Conservation (phyloP, 2,797 vertebrate species). For the Cuniculus paca region DNA sequence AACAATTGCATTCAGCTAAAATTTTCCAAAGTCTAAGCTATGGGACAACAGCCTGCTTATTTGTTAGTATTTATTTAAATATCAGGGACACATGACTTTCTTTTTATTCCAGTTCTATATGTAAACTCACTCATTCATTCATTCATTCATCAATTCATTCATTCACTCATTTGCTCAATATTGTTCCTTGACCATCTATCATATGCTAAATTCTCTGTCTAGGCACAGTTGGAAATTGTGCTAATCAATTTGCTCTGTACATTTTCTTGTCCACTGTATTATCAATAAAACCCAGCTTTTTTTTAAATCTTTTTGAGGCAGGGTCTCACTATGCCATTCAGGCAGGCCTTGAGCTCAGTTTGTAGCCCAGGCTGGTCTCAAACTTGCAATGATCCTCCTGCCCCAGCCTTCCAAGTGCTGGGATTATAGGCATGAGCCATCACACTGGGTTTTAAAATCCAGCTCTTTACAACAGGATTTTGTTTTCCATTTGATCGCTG, state of each 20-base stretch:
- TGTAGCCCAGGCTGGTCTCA: too few species aligned
- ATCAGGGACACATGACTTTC: background rate
- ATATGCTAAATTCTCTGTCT: background rate
- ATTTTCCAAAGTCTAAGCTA: background rate
- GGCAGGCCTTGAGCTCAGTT: too few species aligned
- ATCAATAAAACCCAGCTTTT: background rate
- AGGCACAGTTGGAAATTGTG: background rate
- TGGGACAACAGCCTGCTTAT: background rate
- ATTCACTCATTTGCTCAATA: background rate
- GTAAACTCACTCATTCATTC: background rate
- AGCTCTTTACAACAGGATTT: background rate
- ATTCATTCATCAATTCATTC: background rate
- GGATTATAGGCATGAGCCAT: too few species aligned
- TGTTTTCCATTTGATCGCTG: background rate
- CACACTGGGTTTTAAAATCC: too few species aligned
- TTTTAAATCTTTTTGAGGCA: too few species aligned
- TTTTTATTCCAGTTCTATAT: too few species aligned
- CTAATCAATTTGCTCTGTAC: background rate
- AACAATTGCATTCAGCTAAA: background rate
- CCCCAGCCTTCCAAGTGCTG: too few species aligned
- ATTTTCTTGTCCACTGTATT: background rate
- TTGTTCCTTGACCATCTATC: background rate
- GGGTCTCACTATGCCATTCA: too few species aligned
- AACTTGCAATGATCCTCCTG: too few species aligned
- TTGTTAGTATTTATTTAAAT: conserved; percentile 1